Evolutionary conservation across 37 sponge, comb jelly and placozoan species (phyloP).

Genomic region (Axinella damicornis): DNA sequence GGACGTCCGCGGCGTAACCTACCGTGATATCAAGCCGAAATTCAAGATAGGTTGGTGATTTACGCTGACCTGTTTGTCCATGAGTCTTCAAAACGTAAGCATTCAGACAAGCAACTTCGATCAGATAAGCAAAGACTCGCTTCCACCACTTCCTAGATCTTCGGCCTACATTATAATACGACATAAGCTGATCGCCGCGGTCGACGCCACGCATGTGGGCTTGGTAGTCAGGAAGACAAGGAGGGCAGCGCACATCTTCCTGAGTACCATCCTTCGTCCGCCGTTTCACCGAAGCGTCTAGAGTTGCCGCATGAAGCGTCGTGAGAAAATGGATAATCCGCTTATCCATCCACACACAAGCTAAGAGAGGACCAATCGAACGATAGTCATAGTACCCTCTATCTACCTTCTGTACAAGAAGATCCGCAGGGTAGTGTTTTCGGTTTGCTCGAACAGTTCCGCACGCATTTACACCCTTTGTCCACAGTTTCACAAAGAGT

Average conservation of each 20-base stretch:
- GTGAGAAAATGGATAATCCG: conserved; percentile 53
- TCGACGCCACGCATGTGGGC: no score
- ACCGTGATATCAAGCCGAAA: no score
- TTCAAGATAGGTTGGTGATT: neutral
- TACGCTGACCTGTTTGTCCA: neutral
- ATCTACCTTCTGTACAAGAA: neutral
- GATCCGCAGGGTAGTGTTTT: conserved; percentile 8
- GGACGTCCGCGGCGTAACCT: no score
- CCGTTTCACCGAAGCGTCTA: neutral
- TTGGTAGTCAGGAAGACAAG: no score
- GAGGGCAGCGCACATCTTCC: conserved; percentile 35
- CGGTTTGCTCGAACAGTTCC: conserved; percentile 34
- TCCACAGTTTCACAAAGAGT: no score
- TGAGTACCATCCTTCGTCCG: neutral
- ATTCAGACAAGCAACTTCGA: no score
- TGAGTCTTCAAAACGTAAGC: conserved; percentile 12
- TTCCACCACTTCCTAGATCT: no score
- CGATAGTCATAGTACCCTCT: conserved; percentile 46
- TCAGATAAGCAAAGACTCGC: no score
- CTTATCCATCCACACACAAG: conserved; percentile 34
- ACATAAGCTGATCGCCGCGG: no score
- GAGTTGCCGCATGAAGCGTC: conserved; percentile 13
- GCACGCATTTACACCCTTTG: no score
- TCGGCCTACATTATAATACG: no score
- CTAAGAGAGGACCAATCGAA: conserved; percentile 36